These are phyloP conservation scores for Eilema caniola DNA, from an alignment of 2,888 invertebrate genomes.

Conservation along the genomic window DNA sequence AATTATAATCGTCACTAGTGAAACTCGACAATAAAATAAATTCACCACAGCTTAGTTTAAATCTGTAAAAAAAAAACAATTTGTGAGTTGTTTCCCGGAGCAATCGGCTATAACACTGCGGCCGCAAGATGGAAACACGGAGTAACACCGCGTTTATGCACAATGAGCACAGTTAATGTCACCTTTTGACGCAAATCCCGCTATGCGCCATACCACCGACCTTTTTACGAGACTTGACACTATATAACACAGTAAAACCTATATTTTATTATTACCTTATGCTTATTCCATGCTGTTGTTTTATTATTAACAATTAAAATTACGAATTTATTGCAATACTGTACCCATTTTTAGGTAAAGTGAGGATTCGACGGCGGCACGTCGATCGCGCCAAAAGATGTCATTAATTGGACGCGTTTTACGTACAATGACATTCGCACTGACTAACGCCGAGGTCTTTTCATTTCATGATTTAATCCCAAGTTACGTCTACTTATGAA, in stretches of 20 bases:
- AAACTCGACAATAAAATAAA: slow-evolving; percentile 51
- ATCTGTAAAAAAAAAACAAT: slow-evolving; percentile 65
- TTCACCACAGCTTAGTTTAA: slow-evolving; percentile 55
- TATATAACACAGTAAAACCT: slow-evolving; percentile 72
- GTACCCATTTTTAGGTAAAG: slow-evolving; percentile 73
- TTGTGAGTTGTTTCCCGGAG: slow-evolving; percentile 63
- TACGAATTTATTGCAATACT: slow-evolving; percentile 77
- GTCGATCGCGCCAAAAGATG: slow-evolving; percentile 57
- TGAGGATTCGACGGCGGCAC: slow-evolving; percentile 56
- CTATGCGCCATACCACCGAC: slow-evolving; percentile 62
- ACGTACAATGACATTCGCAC: slow-evolving; percentile 58
- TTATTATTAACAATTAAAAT: slow-evolving; percentile 83
- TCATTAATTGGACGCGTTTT: slow-evolving; percentile 55
- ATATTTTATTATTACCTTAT: slow-evolving; percentile 75
- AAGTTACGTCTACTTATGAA: slow-evolving; percentile 40
- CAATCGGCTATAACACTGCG: slow-evolving; percentile 71
- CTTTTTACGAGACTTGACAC: slow-evolving; percentile 75
- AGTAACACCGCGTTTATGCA: slow-evolving; percentile 65
- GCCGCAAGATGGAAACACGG: slow-evolving; percentile 63
- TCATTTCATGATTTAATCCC: slow-evolving; percentile 39
- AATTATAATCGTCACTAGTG: slow-evolving; percentile 33
- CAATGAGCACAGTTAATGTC: slow-evolving; percentile 70
- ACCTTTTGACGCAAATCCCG: slow-evolving; percentile 74
- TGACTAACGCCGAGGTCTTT: slow-evolving; percentile 13
- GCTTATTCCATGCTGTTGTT: slow-evolving; percentile 76